Conservation (phyloP, 2,888 invertebrate species). For the Tinea trinotella region DNA sequence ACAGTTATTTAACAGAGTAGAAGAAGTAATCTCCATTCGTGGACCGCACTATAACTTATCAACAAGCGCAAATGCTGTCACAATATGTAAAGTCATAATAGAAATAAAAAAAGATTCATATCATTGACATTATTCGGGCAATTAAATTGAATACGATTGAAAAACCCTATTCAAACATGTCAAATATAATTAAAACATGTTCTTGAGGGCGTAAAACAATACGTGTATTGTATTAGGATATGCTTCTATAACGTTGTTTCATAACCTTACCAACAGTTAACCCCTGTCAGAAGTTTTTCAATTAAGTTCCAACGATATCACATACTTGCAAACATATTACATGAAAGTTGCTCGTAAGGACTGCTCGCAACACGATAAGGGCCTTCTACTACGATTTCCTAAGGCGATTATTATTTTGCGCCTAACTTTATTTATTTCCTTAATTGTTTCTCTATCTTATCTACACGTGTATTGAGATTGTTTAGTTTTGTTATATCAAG, state of each 20-base stretch:
- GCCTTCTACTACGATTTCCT: slow-evolving; percentile 1
- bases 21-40: too few relatives aligned
- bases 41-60: too few relatives aligned
- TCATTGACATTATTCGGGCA: too few relatives aligned
- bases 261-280: slow-evolving; percentile 22
- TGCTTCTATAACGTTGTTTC: not conserved
- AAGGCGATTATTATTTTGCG: slow-evolving; percentile 4
- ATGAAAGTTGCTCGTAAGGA: slow-evolving; percentile 28
- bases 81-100: too few relatives aligned
- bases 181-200: too few relatives aligned
- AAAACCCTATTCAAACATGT: not conserved
- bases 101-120: too few relatives aligned
- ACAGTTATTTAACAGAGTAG: too few relatives aligned
- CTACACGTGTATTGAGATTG: too few relatives aligned
- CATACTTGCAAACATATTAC: slow-evolving; percentile 44
- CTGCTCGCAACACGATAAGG: not conserved
- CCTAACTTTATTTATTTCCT: not conserved
- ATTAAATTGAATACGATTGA: too few relatives aligned
- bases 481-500: too few relatives aligned
- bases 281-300: slow-evolving; percentile 65
- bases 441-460: not conserved
- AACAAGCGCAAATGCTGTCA: too few relatives aligned
- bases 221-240: not conserved
- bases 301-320: slow-evolving; percentile 52
- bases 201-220: not conserved